Base-by-base conservation (phyloP, 2,797 vertebrate species). In the Phyllotis vaccarum region DNA sequence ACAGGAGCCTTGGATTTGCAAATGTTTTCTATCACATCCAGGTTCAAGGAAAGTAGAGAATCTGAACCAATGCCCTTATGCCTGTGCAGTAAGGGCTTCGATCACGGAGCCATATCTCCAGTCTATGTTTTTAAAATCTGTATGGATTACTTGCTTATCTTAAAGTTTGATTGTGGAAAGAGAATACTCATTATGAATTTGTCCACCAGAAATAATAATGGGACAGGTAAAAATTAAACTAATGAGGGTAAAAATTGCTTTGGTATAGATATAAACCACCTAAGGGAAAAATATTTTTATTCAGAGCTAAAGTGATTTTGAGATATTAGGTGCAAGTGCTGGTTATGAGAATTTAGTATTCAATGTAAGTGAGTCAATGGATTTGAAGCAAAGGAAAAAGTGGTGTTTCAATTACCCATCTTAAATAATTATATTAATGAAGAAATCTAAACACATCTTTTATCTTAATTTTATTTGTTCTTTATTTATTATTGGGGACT, bases 401-500 rank as follows among this genome's bases (percentile, higher is more conserved):
- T 64, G 75, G 58, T 11, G 9, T 87, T 96, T 94, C 37, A 81
- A 31, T 94, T 90, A 40, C 34, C 21, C 31, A 79, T 40, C 91
- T 87, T 43, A 91, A 96, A 92, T 60, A 89, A 86, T 95, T 92
- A 76, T 5, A 85, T 91, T 96, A 96, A 95, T 62, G 68, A 90
- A 83, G 29, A 68, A 76, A 86, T 37, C 8, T 13, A 31, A 85
- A 31, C 92, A 94, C 46, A 85, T 34, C 58, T 89, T 96, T 90
- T 58, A 76, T 89, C 75, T 52, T 68, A 34, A 52, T 68, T 86
- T 68, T 86, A 68, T 86, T 68, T 86, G 78, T 34, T 64, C 89
- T 97, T 93, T 86, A 80, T 95, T 74, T 43, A 91, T 85, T 83
- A 58, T 56, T 83, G 89, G 85, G 19, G 74, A 43, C 49, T 60